Conservation (phyloP, 2,797 vertebrate species). For the Hemibagrus guttatus region DNA sequence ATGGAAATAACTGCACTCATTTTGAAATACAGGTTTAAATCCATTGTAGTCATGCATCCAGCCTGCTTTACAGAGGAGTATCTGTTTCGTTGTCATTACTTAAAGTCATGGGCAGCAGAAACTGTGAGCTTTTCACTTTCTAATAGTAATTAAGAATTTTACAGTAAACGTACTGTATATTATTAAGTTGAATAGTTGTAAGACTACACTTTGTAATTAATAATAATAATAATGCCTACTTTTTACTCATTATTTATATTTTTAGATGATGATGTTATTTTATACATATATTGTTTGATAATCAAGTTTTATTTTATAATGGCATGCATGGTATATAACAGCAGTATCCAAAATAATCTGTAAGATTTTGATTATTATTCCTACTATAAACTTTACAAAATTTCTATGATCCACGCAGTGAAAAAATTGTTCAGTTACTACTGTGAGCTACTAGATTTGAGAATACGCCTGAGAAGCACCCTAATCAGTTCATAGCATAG, state of each 20-base stretch:
- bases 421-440: background rate
- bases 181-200: background rate
- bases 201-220: no score
- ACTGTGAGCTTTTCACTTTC: background rate
- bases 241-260: no score
- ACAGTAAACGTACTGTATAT: no score
- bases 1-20: background rate
- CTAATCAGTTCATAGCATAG: background rate
- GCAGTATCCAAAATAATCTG: no score
- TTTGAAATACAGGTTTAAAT: background rate
- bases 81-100: background rate
- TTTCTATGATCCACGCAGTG: background rate
- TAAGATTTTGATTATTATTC: background rate
- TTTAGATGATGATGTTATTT: background rate
- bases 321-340: background rate
- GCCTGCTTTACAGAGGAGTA: background rate
- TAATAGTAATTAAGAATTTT: no score
- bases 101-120: background rate
- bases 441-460: background rate
- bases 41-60: background rate
- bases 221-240: no score
- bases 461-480: background rate
- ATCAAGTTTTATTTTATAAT: background rate
- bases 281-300: no score
- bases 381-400: background rate